Base-by-base conservation (phyloP, 2,888 invertebrate species). In the Spialia ferax region DNA sequence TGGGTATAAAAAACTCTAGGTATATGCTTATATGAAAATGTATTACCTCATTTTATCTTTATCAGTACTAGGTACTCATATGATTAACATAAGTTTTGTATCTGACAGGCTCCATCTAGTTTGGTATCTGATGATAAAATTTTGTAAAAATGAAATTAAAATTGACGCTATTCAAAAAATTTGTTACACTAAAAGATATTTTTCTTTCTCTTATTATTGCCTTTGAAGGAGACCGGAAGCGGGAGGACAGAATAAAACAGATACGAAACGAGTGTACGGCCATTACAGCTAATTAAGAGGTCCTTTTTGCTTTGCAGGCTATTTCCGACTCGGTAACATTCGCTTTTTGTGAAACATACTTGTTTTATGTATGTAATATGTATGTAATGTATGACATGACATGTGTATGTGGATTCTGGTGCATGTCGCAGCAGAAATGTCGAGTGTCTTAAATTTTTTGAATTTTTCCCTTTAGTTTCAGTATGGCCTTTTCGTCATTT, bases 221-320 rank as follows among this genome's bases (percentile, higher is more conserved):
- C 52, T 48, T 48, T 45, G 48, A 48, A 48, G 11, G 3, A 48
- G 48, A 45, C 66, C 66, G 66, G 66, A 66, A 66, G 60, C 38
- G 22, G 48, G 59, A 22, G 20, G 52, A 66, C 59, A 61, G 60
- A 52, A 54, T 61, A 66, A 66, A 60, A 54, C 60, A 66, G 32
- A 55, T 55, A 60, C 59, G 54, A 54, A 55, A 60, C 32, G 42
- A 60, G 59, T 45, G 23, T 52, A 48, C 42, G 32, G 45, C 29
- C 60, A 61, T 66, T 66, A 66, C 54, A 54, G 54, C 42, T 66
- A 55, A 66, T 66, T 66, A 66, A 66, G 42, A 60, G 60, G 45
- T 66, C 55, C 42, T 60, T 66, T 60, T 66, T 66, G 20, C 57
- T 48, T 15, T 50, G 13, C 35, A 13, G 26, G 38, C 42, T 61